Evolutionary conservation across 2,888 invertebrate species (phyloP), one percentile per base, ranked within the genome.

Genomic region (Kryphioiulus occultus): DNA sequence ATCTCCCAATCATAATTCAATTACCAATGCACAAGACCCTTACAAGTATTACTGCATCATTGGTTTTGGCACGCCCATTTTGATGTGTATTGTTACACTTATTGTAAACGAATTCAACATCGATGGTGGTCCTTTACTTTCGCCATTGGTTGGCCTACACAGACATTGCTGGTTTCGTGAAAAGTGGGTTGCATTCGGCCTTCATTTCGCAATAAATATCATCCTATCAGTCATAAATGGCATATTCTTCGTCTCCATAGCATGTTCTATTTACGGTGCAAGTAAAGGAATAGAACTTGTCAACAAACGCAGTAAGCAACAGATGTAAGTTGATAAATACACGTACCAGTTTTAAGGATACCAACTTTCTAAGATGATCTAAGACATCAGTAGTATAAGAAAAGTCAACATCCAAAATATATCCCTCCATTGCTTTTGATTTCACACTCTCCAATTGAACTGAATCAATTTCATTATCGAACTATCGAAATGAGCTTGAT

Each of bases 321-420:
- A 88, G 44, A 30, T 88, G 88, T 88, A 88, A 88, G 86, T 42
- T 42, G n/a, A n/a, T n/a, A n/a, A n/a, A n/a, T n/a, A n/a, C n/a
- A n/a, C n/a, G n/a, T n/a, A n/a, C n/a, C n/a, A n/a, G n/a, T n/a
- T n/a, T n/a, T n/a, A n/a, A n/a, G n/a, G n/a, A n/a, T n/a, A n/a
- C n/a, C n/a, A n/a, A n/a, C n/a, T n/a, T n/a, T n/a, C n/a, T n/a
- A n/a, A n/a, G n/a, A n/a, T n/a, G n/a, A n/a, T n/a, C n/a, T n/a
- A n/a, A n/a, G n/a, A n/a, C n/a, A n/a, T n/a, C n/a, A n/a, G n/a
- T n/a, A n/a, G n/a, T n/a, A n/a, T n/a, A n/a, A n/a, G n/a, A n/a
- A n/a, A n/a, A n/a, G n/a, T n/a, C n/a, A n/a, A n/a, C n/a, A n/a
- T n/a, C n/a, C n/a, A n/a, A n/a, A n/a, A n/a, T n/a, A n/a, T n/a